Percentiles rank a stretch among this genome's conserved stretches.
Evolutionary conservation across 2,888 invertebrate genomes (phyloP).

Genomic region (Pseudococcus viburni): DNA sequence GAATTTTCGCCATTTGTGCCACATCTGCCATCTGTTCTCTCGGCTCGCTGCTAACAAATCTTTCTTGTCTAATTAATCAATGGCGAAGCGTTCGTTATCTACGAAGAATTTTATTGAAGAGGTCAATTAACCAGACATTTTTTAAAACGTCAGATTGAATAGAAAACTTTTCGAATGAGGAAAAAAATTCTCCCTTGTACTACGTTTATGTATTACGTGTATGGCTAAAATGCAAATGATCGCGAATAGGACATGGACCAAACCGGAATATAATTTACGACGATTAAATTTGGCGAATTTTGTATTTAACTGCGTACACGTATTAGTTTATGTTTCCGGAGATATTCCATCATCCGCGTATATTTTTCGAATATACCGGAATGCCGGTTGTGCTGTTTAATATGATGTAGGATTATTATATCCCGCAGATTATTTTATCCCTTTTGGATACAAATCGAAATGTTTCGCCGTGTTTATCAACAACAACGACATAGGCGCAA

Average conservation of each 20-base stretch:
- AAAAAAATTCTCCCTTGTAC: not conserved
- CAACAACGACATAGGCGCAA: not conserved
- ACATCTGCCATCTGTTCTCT: conserved; percentile 17
- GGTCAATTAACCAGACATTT: conserved; percentile 26
- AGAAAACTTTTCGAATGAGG: not conserved
- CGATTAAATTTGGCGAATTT: conserved; percentile 47
- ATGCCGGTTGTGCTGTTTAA: not conserved
- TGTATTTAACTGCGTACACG: conserved; percentile 30
- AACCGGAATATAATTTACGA: conserved; percentile 19
- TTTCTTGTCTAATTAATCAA: conserved; percentile 47
- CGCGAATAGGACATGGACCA: not conserved
- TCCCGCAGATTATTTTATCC: conserved; percentile 5
- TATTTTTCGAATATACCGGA: conserved; percentile 37
- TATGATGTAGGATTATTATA: conserved; percentile 22
- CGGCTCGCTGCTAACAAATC: conserved; percentile 12
- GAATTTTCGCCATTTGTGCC: conserved; percentile 43
- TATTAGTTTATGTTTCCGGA: conserved; percentile 39
- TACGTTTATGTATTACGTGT: not conserved
- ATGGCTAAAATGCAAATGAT: not conserved
- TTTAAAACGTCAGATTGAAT: not conserved
- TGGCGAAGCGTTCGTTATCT: not conserved
- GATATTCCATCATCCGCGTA: conserved; percentile 12
- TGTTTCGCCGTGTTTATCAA: not conserved
- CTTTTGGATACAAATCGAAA: not conserved
- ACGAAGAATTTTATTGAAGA: conserved; percentile 7